Base-by-base conservation (phyloP, 2,797 vertebrate species). In the Tragopan temminckii region DNA sequence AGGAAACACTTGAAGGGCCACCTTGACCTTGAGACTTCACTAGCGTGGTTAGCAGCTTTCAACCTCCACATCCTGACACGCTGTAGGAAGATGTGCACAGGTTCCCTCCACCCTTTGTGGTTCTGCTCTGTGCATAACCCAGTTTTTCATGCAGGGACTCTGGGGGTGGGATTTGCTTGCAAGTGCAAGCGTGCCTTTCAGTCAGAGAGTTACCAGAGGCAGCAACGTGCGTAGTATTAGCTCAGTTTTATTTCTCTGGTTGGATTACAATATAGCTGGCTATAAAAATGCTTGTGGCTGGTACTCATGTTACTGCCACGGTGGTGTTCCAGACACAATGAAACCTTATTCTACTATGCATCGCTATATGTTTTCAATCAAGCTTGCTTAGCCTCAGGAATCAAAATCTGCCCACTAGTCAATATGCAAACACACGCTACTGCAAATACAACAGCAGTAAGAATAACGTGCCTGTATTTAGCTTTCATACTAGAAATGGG, bases 361-460 rank as follows among this genome's bases (percentile, higher is more conserved):
- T 89, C 90, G 85, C 58, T 91, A 42, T 92, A 87, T 90, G 92
- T 78, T 96, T 92, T 77, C 72, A 87, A 68, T 85, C 92, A 95
- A 76, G 53, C 45, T 77, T 67, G 33, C 55, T 91, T 69, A 92
- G 64, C 59, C 33, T 36, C 87, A 53, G 43, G 50, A 85, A 88
- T 70, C 62, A 85, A 94, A 85, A 67, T 27, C 43, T 75, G 50
- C n/a, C 66, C 67, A 29, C 42, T 17, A 72, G 79, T 83, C 79
- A 85, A 43, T 35, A 89, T 0, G 23, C 35, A 87, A 95, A 90
- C 64, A 89, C 53, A 64, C 16, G 27, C 43, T 80, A 64, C 27
- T 59, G 43, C 48, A 72, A 89, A 78, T 57, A 80, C 35, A 88
- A 76, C 0, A 57, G 50, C 35, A 79, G 1, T 36, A 84, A 75